These are phyloP conservation scores for Lichenostomus cassidix DNA, from an alignment of 2,113 vertebrate species.

Conservation along the genomic window DNA sequence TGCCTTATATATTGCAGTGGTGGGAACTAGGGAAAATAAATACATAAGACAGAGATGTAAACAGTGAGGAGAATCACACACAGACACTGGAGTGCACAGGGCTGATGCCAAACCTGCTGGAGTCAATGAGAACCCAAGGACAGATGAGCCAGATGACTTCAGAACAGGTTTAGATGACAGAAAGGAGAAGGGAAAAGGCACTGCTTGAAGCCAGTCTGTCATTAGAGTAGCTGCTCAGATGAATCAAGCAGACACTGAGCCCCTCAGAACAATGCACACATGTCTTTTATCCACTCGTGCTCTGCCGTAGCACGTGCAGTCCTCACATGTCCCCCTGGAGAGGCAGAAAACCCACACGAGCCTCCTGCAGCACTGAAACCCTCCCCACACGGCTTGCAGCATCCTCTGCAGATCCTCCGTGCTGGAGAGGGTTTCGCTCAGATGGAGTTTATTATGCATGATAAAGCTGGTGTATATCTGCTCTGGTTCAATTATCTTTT, in stretches of 20 bases:
- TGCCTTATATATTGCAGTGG: constrained; percentile 29
- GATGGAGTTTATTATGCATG: background rate
- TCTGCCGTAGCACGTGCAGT: background rate
- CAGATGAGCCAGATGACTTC: background rate
- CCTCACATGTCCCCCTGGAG: background rate
- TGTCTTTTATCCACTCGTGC: accelerated
- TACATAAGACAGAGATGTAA: constrained; percentile 31
- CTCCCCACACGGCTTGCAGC: background rate
- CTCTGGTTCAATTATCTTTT: background rate
- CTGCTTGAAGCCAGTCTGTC: background rate
- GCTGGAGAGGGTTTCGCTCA: background rate
- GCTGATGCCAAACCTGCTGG: background rate
- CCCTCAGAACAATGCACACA: accelerated
- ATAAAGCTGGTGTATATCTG: background rate
- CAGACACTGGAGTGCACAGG: background rate
- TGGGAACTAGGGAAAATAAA: constrained; percentile 54
- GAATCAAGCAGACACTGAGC: background rate
- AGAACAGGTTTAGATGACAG: background rate
- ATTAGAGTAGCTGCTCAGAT: background rate
- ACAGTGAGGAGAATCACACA: constrained; percentile 15
- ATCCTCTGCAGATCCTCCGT: background rate
- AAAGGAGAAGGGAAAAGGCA: background rate
- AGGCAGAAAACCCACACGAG: background rate
- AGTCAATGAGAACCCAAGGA: background rate
- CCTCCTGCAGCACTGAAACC: background rate